phyloP scores from a whole-genome alignment of 1,140 invertebrate species.

The Rhyacophila brunnea region DNA sequence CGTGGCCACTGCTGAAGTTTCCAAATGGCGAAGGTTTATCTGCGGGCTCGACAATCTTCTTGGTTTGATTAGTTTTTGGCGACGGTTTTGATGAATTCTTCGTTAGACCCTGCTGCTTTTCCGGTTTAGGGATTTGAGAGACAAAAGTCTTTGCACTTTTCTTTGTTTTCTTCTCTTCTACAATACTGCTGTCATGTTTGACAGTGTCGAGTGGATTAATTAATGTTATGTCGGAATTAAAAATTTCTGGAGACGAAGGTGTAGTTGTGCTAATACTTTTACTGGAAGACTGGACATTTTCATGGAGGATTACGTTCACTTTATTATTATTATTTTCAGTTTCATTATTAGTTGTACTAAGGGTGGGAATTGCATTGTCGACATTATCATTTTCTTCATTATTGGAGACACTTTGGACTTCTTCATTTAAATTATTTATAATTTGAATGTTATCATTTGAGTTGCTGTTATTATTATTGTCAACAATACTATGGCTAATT shows the following conservation, averaged over 20 bases:
- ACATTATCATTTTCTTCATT: conserved; percentile 3
- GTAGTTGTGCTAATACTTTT: too few relatives aligned
- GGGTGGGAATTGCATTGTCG: not conserved
- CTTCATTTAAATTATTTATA: not conserved
- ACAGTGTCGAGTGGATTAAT: too few relatives aligned
- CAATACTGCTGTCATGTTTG: too few relatives aligned
- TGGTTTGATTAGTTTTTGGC: conserved; percentile 42
- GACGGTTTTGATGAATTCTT: conserved; percentile 40
- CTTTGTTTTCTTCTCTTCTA: conserved; percentile 5
- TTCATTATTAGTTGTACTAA: not conserved
- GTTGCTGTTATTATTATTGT: conserved; percentile 1
- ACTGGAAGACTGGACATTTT: too few relatives aligned
- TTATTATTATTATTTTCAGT: conserved; percentile 7
- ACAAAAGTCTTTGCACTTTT: conserved; percentile 41
- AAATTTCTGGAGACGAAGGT: too few relatives aligned
- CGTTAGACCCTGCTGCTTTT: conserved; percentile 21
- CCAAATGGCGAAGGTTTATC: conserved; percentile 49
- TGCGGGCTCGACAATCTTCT: conserved; percentile 44
- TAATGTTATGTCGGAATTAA: too few relatives aligned
- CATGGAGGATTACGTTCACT: not conserved
- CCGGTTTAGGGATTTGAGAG: conserved; percentile 36
- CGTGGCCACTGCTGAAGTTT: conserved; percentile 50
- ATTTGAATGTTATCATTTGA: not conserved
- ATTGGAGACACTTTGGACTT: not conserved
- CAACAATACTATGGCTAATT: not conserved